A percentile compares a stretch with the other conserved stretches of the same genome.
phyloP scores from a whole-genome alignment of 2,113 vertebrate genomes.

The Progne subis region DNA sequence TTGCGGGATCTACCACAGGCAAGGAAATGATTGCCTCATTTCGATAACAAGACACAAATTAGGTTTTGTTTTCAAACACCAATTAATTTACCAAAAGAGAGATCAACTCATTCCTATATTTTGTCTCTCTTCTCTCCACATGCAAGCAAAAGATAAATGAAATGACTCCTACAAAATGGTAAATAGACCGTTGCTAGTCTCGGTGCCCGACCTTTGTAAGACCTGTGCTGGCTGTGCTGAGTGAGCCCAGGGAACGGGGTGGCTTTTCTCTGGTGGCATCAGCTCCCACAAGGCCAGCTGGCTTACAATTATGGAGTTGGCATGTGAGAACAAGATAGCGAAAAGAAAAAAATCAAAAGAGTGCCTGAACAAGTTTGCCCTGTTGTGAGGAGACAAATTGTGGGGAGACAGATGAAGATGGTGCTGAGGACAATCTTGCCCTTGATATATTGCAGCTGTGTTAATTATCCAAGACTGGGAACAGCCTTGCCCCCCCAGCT shows the following conservation, averaged over 20 bases:
- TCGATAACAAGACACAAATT: not conserved
- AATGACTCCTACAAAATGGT: not conserved
- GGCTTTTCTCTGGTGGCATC: not conserved
- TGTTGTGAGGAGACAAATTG: not conserved
- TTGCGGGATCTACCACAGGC: not conserved
- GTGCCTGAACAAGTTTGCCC: not conserved
- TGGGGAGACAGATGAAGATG: not conserved
- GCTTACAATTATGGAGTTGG: rapidly evolving
- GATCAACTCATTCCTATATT: rapidly evolving
- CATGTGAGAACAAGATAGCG: not conserved
- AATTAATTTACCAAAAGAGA: not conserved
- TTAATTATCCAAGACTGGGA: not conserved
- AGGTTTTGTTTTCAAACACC: not conserved
- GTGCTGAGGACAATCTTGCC: not conserved
- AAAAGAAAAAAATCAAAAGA: not conserved
- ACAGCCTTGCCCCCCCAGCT: not conserved
- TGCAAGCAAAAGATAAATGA: not conserved
- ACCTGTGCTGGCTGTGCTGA: rapidly evolving
- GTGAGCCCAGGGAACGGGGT: rapidly evolving
- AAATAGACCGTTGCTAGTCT: not conserved
- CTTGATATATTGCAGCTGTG: not conserved
- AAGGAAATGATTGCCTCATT: not conserved
- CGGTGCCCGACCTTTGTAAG: not conserved
- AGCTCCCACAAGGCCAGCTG: rapidly evolving
- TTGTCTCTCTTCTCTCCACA: not conserved